Base-by-base conservation (phyloP, 2,797 vertebrate species). In the Cynodonichthys magdalenae region DNA sequence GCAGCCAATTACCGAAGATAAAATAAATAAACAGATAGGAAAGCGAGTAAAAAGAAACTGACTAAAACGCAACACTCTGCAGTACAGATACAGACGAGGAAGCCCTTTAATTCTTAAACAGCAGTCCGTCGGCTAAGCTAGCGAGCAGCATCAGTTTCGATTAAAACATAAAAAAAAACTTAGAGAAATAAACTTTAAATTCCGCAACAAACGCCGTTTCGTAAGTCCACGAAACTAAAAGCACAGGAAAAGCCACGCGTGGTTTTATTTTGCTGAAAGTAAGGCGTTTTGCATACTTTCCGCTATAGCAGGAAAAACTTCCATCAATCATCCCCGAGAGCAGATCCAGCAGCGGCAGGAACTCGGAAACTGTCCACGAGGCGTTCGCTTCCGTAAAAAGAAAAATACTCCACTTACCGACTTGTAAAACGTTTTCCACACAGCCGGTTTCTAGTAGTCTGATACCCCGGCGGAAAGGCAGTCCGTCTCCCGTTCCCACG, bases 341-440 rank as follows among this genome's bases (percentile, higher is more conserved):
- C 18, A 62, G 63, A 66, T 82, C 77, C 77, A 57, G 67, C 75
- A 41, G 74, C 68, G 14, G 53, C 58, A 11, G 56, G 66, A 45
- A 55, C 53, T 69, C 70, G 52, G 52, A 67, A 39, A 36, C 59
- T 14, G 54, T 80, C 74, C 79, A 28, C 6, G 36, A 12, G 1
- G 5, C 28, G 36, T 69, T 72, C 9, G 39, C 44, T 44, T 70
- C 42, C 6, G 4, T 46, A 34, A 34, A 10, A 0, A 36, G 11
- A 19, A 1, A 53, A 56, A 63, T 47, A n/a, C 52, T 48, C 65
- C 73, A 97, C 97, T 96, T 92, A 98, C 97, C 97, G 90, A 98
- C 96, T 98, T 98, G 97, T 87, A 98, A 94, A 74, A 97, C 96
- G 91, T 96, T 98, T 84, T 98, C 96, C 93, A 98, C 97, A 72